Evolutionary conservation across 2,113 vertebrate genomes (phyloP).

Genomic region (Coptodon bakossiorum): DNA sequence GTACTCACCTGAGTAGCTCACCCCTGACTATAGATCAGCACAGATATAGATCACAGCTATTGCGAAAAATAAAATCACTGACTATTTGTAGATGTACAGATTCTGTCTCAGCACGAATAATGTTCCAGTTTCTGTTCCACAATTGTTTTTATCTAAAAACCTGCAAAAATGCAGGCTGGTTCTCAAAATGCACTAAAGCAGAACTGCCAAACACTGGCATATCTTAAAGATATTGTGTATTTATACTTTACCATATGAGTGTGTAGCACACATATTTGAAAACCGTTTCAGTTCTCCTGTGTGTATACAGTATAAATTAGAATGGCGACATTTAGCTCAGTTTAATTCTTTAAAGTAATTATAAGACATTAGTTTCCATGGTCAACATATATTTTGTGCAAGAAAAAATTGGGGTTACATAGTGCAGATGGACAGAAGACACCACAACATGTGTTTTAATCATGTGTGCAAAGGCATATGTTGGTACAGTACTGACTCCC

Average conservation of each 20-base stretch:
- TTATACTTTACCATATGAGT: background rate
- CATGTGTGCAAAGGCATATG: conserved; percentile 30
- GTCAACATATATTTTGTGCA: background rate
- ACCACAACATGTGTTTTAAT: conserved; percentile 15
- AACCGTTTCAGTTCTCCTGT: background rate
- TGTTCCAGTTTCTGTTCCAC: background rate
- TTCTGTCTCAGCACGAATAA: rapidly evolving
- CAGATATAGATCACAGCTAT: background rate
- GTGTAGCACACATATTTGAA: background rate
- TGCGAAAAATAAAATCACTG: background rate
- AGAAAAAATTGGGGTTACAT: background rate
- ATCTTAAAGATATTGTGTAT: background rate
- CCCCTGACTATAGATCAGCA: too few species aligned
- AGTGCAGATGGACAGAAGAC: background rate
- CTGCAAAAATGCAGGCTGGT: background rate
- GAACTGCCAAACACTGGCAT: background rate
- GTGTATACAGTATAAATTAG: background rate
- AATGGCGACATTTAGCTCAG: background rate
- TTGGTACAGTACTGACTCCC: conserved; percentile 71
- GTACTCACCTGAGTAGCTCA: background rate
- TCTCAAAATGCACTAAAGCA: background rate
- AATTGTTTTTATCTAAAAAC: background rate
- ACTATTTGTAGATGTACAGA: background rate
- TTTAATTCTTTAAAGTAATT: background rate
- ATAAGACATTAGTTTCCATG: background rate